A percentile compares a stretch with the other conserved stretches of the same genome.
Conservation (phyloP, 2,113 vertebrate genomes). For the Pollachius pollachius region DNA sequence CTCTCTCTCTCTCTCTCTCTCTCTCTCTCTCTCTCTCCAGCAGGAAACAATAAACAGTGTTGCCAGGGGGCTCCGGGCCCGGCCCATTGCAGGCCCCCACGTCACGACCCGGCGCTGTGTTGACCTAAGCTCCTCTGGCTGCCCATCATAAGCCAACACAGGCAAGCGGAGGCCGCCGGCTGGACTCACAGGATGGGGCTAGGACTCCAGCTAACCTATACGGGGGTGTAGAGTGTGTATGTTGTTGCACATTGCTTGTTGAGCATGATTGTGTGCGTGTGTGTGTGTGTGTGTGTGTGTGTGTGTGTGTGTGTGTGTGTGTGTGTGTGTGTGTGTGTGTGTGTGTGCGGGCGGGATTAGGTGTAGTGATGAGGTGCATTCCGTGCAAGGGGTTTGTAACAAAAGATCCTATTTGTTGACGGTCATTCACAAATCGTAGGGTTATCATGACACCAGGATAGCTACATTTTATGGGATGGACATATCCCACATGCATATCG, state of each 20-base stretch:
- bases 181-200: neutral
- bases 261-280: neutral
- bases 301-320: neutral
- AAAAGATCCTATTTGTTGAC: no score
- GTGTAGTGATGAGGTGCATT: no score
- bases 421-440: no score
- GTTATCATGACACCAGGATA: no score
- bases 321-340: neutral
- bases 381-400: no score
- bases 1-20: no score
- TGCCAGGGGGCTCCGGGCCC: neutral
- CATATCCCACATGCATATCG: no score
- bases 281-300: neutral
- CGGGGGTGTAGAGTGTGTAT: slow-evolving; percentile 3
- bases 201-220: slow-evolving; percentile 10
- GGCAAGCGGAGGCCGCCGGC: no score
- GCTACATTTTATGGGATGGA: no score
- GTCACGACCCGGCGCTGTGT: slow-evolving; percentile 18
- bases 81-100: neutral
- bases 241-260: neutral
- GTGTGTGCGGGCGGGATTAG: neutral
- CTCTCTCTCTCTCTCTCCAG: no score
- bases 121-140: slow-evolving; percentile 39
- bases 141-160: slow-evolving; percentile 12
- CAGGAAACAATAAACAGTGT: slow-evolving; percentile 29